Percentiles rank a stretch among this genome's conserved stretches.
phyloP scores from a whole-genome alignment of 2,113 vertebrate genomes.

The Orycteropus afer region DNA sequence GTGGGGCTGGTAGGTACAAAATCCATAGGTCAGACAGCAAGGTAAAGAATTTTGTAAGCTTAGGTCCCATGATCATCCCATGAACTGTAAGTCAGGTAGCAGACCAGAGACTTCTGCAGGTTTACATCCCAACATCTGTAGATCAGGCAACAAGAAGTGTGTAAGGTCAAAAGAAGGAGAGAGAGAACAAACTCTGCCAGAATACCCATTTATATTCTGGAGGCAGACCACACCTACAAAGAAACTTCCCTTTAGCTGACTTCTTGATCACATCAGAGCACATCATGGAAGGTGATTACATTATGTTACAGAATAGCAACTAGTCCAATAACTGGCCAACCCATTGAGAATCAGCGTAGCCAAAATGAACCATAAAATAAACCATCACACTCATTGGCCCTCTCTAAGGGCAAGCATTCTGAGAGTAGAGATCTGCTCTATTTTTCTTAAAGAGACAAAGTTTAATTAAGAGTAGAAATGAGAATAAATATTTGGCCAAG shows the following conservation, averaged over 20 bases:
- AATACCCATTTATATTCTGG: neutral
- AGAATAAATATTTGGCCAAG: neutral
- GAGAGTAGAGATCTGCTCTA: neutral
- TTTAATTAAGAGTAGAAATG: constrained; percentile 21
- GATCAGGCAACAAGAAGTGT: neutral
- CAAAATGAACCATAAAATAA: neutral
- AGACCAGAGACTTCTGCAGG: neutral
- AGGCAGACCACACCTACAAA: neutral
- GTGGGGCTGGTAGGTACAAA: neutral
- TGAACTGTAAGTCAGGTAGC: neutral
- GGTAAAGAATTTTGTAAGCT: too few species aligned
- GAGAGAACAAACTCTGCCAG: neutral
- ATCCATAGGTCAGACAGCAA: neutral
- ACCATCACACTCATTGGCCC: neutral
- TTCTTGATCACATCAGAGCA: neutral
- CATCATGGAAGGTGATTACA: neutral
- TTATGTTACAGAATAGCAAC: neutral
- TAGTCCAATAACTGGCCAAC: neutral
- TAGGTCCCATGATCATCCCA: too few species aligned
- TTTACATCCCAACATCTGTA: neutral
- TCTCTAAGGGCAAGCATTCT: neutral
- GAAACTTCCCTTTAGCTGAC: neutral
- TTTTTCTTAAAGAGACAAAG: neutral
- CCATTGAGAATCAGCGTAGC: neutral
- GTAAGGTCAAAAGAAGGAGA: neutral